Evolutionary conservation across 2,797 vertebrate genomes (phyloP), one percentile per base, ranked within the genome.

Genomic region (Sebastes cheni): DNA sequence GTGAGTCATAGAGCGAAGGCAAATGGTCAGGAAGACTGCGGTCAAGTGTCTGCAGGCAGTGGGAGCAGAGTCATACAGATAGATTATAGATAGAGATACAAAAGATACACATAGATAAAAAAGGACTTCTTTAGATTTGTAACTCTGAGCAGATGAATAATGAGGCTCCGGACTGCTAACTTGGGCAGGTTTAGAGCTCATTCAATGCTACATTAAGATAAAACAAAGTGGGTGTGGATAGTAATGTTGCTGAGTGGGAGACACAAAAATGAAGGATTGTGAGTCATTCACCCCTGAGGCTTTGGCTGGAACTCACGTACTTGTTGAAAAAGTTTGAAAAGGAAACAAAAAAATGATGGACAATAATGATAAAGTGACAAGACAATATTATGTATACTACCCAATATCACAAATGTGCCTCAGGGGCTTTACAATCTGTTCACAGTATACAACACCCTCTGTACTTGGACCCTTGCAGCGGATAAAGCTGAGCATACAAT

Each of bases 1-100:
- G 79, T 93, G 93, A 93, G 87, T 94, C 93, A 94, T 84, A 60
- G 73, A 77, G 71, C 2, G 42, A 72, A 77, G 80, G 81, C 74
- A 71, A 92, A 82, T 23, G 77, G 85, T 90, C 89, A 87, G 91
- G 76, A 88, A 90, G 89, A 65, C 83, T 90, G 90, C 5, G 88
- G 89, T 91, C 81, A 79, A 82, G 80, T 30, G 83, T 86, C 89
- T 91, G 89, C 73, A 74, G 81, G 83, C 77, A 75, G 77, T 20
- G 27, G 81, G 80, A 89, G 72, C 61, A 27, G 27, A 70, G 88
- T 75, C 67, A 88, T 64, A 22, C 36, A 80, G 56, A 64, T 5
- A 9, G 55, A 86, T 72, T 42, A 71, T 78, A 72, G 68, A 25
- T 22, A 2, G 3, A 77, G 81, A 86, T 78, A 23, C 46, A 69